Percentiles rank a stretch among this genome's conserved stretches.
Evolutionary conservation across 2,888 invertebrate species (phyloP).

Genomic region (Sarcophaga subvicina): DNA sequence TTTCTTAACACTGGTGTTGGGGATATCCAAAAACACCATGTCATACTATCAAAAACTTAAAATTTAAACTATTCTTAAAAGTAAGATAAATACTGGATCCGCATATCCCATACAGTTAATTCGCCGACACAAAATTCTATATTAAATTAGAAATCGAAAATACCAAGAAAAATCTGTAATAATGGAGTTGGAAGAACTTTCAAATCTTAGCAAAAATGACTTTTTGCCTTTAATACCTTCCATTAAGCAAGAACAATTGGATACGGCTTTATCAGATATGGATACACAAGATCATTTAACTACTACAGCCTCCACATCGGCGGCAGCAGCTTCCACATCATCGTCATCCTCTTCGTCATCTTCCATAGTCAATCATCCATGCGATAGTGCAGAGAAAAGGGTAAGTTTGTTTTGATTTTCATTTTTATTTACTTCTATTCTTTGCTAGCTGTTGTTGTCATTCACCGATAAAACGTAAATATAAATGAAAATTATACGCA

Average conservation of each 20-base stretch:
- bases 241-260: constrained; percentile 81
- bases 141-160: constrained; percentile 6
- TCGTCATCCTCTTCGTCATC: constrained; percentile 70
- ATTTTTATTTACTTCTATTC: background rate
- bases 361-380: constrained; percentile 81
- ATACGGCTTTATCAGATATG: constrained; percentile 76
- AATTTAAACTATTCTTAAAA: constrained; percentile 9
- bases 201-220: constrained; percentile 80
- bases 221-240: constrained; percentile 80
- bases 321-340: constrained; percentile 74
- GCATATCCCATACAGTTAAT: background rate
- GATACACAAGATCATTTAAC: constrained; percentile 75
- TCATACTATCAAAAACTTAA: constrained; percentile 24
- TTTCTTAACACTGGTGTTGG: background rate
- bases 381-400: constrained; percentile 82
- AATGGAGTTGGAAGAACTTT: constrained; percentile 81
- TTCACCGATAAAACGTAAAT: background rate
- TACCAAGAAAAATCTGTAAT: constrained; percentile 17
- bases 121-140: constrained; percentile 9
- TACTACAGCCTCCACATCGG: constrained; percentile 72
- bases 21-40: constrained; percentile 41
- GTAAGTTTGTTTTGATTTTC: constrained; percentile 74
- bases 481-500: background rate
- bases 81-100: constrained; percentile 34
- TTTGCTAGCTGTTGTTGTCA: constrained; percentile 16